Evolutionary conservation across 2,113 vertebrate species (phyloP).

Genomic region (Chascanopsetta lugubris): DNA sequence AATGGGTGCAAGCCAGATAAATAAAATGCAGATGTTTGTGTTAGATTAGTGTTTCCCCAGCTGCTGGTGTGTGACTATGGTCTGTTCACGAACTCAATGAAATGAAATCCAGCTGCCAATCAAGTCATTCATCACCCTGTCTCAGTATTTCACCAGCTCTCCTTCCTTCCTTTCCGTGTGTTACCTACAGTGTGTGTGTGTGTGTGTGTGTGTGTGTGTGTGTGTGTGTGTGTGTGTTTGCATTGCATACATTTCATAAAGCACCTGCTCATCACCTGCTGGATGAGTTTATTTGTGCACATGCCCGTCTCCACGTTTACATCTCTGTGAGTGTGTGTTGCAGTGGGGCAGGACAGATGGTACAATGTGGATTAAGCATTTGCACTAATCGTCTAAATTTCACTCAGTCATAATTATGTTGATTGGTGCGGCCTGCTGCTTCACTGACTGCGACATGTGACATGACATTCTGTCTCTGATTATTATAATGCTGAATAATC

Average conservation of each 20-base stretch:
- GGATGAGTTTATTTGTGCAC: neutral
- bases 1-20: neutral
- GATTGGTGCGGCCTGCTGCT: constrained; percentile 54
- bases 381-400: constrained; percentile 62
- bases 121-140: constrained; percentile 35
- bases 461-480: constrained; percentile 34
- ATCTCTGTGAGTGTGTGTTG: constrained; percentile 18
- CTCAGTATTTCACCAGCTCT: constrained; percentile 3
- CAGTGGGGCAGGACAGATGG: constrained; percentile 63
- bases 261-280: too few relatives aligned
- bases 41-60: constrained; percentile 22
- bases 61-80: constrained; percentile 30
- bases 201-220: constrained; percentile 4
- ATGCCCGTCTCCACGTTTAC: neutral
- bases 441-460: constrained; percentile 49
- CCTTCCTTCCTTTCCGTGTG: too few relatives aligned
- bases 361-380: constrained; percentile 53
- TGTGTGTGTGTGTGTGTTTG: constrained; percentile 4
- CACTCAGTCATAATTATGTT: constrained; percentile 68
- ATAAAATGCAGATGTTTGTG: constrained; percentile 1
- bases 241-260: too few relatives aligned
- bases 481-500: constrained; percentile 10
- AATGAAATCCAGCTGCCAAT: constrained; percentile 61
- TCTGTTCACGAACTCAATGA: constrained; percentile 38
- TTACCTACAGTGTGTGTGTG: neutral